Evolutionary conservation across 2,888 invertebrate genomes (phyloP).

Genomic region (Erynnis tages): DNA sequence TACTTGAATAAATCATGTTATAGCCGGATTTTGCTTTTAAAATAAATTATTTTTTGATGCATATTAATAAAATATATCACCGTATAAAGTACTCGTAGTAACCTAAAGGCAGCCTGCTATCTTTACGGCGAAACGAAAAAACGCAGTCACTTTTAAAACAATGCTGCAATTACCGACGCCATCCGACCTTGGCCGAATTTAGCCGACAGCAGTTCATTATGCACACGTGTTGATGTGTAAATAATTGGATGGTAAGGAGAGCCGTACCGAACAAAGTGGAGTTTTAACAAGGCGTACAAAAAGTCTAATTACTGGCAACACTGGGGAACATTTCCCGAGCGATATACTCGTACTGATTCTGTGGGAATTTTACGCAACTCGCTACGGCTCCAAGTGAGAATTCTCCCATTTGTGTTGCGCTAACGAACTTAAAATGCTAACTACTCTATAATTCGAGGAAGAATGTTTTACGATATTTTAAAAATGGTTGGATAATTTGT

Average conservation of each 20-base stretch:
- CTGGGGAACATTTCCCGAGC: constrained; percentile 15
- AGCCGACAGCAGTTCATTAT: constrained; percentile 24
- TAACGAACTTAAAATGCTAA: constrained; percentile 19
- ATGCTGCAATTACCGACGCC: constrained; percentile 14
- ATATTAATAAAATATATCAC: too few relatives aligned
- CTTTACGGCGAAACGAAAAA: too few relatives aligned
- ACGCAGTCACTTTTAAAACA: constrained; percentile 6
- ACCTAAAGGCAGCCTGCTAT: too few relatives aligned
- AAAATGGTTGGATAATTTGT: not conserved
- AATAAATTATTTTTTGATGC: too few relatives aligned
- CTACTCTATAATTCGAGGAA: constrained; percentile 11
- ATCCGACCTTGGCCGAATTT: constrained; percentile 12
- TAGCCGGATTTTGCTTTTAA: too few relatives aligned
- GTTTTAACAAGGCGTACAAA: constrained; percentile 37
- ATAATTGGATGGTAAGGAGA: constrained; percentile 28
- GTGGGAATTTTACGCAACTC: constrained; percentile 10
- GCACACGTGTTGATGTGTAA: constrained; percentile 26
- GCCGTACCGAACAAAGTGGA: constrained; percentile 28
- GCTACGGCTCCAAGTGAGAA: constrained; percentile 9
- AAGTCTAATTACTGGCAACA: constrained; percentile 35
- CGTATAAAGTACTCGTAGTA: too few relatives aligned
- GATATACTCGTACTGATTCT: constrained; percentile 18
- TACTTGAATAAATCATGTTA: too few relatives aligned
- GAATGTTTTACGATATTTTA: not conserved
- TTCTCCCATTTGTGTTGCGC: constrained; percentile 13